Percentiles rank a stretch among this genome's conserved stretches.
phyloP scores from a whole-genome alignment of 2,797 vertebrate genomes.

The Malacoraja senta region DNA sequence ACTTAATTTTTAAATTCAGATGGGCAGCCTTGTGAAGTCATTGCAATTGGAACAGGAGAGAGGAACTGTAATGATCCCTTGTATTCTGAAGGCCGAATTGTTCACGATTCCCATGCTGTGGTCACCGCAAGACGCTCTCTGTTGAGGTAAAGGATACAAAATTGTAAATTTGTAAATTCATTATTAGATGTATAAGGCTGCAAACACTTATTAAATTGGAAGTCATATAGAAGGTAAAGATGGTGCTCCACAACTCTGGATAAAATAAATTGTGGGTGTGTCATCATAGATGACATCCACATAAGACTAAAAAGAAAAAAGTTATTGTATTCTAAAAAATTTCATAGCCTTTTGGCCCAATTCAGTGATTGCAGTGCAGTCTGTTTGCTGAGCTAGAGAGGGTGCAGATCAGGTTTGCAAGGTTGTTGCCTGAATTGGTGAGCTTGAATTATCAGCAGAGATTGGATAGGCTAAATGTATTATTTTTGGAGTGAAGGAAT shows the following conservation, averaged over 20 bases:
- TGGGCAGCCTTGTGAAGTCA: constrained; percentile 60
- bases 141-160: constrained; percentile 62
- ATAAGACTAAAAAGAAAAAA: neutral
- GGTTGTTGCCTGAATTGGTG: too few species aligned
- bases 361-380: neutral
- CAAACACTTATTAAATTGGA: neutral
- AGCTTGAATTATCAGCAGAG: too few species aligned
- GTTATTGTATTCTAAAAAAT: neutral
- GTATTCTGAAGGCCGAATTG: constrained; percentile 62
- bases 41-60: constrained; percentile 82
- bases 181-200: neutral
- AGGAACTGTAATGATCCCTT: constrained; percentile 64
- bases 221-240: neutral
- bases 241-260: neutral
- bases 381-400: neutral
- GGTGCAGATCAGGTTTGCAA: too few species aligned
- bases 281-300: neutral
- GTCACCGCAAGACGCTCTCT: constrained; percentile 82
- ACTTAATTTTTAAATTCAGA: neutral
- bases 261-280: neutral
- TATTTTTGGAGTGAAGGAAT: too few species aligned
- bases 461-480: too few species aligned
- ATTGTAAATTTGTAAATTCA: neutral
- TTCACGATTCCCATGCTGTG: constrained; percentile 81
- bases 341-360: neutral